A percentile compares a stretch with the other conserved stretches of the same genome.
Conservation (phyloP, 2,113 vertebrate species). For the Syrrhaptes paradoxus region DNA sequence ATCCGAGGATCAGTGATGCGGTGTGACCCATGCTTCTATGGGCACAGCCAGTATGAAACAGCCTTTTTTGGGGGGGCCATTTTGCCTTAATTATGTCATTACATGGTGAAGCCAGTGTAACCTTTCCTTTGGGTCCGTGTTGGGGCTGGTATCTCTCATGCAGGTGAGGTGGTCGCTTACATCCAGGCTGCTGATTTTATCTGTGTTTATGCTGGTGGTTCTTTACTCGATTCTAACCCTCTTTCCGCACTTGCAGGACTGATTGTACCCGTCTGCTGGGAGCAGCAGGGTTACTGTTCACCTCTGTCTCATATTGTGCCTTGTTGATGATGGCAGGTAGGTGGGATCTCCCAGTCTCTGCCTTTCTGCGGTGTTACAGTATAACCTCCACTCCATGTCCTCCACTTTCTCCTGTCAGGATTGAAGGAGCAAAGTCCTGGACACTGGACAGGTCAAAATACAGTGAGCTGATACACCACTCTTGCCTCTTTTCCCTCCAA, state of each 20-base stretch:
- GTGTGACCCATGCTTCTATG: not conserved
- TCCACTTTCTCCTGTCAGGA: not conserved
- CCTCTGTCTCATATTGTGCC: not conserved
- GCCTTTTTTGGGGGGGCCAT: not conserved
- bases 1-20: not conserved
- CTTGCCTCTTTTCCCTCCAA: not conserved
- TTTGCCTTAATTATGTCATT: not conserved
- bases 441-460: not conserved
- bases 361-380: not conserved
- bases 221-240: not conserved
- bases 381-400: not conserved
- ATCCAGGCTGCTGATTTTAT: not conserved
- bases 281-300: not conserved
- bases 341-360: not conserved
- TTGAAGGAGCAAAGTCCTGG: not conserved
- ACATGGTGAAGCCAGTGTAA: not conserved
- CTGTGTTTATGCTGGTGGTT: not conserved
- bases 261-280: not conserved
- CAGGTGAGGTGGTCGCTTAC: not conserved
- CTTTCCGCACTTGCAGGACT: not conserved
- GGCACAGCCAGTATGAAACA: not conserved
- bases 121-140: not conserved
- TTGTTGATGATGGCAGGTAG: not conserved
- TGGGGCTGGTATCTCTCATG: not conserved
- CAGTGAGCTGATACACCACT: not conserved